These are phyloP conservation scores for Onychostruthus taczanowskii DNA, from an alignment of 2,113 vertebrate species.

Conservation along the genomic window DNA sequence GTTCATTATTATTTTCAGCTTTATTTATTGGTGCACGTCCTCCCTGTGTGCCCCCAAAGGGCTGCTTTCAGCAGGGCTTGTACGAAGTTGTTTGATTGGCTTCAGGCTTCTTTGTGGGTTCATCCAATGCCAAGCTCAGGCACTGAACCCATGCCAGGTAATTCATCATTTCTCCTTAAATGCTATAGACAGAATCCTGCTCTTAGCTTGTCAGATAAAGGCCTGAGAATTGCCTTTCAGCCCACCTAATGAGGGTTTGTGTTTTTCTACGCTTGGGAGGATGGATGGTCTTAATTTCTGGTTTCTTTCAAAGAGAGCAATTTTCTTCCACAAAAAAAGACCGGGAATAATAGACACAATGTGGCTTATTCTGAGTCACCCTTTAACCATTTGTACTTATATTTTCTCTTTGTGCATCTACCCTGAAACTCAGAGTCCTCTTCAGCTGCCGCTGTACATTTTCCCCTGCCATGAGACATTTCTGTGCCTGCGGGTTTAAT, in stretches of 20 bases:
- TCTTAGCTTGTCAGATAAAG: conserved; percentile 32
- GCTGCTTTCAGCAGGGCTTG: neutral
- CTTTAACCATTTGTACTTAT: neutral
- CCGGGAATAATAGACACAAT: conserved; percentile 37
- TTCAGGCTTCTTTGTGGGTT: conserved; percentile 24
- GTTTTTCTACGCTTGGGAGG: neutral
- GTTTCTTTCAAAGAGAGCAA: conserved; percentile 27
- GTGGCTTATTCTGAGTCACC: conserved; percentile 19
- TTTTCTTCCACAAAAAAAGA: conserved; percentile 36
- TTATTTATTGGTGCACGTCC: neutral
- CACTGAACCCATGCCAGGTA: conserved; percentile 12
- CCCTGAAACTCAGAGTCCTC: neutral
- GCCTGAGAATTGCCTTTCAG: conserved; percentile 42
- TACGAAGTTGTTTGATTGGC: conserved; percentile 10
- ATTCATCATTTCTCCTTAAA: conserved; percentile 26
- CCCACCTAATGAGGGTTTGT: conserved; percentile 46
- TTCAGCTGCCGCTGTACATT: neutral
- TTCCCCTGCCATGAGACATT: neutral
- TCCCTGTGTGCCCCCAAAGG: neutral
- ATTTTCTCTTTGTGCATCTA: neutral
- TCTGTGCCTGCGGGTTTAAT: neutral
- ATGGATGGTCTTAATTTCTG: conserved; percentile 36
- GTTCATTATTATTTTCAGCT: neutral
- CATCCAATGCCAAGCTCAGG: neutral
- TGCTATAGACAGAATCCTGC: neutral